Evolutionary conservation across 2,888 invertebrate species (phyloP), one percentile per base, ranked within the genome.

Genomic region (Apamea crenata): DNA sequence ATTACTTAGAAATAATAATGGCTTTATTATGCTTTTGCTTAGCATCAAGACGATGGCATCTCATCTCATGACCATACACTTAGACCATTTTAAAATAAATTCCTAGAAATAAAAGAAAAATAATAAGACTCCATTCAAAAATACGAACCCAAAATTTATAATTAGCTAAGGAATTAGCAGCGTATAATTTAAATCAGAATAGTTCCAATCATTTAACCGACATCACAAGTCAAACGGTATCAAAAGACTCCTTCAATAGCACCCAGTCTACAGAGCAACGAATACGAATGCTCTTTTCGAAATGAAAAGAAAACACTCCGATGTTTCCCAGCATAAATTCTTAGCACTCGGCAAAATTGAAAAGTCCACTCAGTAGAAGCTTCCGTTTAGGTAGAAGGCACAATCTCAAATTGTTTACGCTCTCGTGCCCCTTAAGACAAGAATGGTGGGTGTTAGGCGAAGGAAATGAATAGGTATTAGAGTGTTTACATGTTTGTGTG

Each of bases 261-360:
- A 76, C 81, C 82, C 78, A 80, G 82, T 84, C 84, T 88, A 85
- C 88, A 88, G 80, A 87, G 84, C 63, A 86, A 81, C 77, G 80
- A 85, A 83, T 84, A 91, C 90, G 94, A 93, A 93, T 94, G 94
- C 95, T 94, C 95, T 95, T 95, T 96, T 94, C 89, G 78, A 93
- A 94, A 95, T 95, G 95, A 95, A 96, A 96, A 94, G 94, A 95
- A 95, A 95, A 95, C 94, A 95, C 91, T 92, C 91, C 92, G 89
- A 90, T 91, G 92, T 82, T 93, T 93, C 91, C 91, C 90, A 91
- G 93, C 92, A 94, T 94, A 93, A 94, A 95, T 94, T 94, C 94
- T 90, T 91, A 91, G 95, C 96, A 96, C 96, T 96, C 94, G 95
- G 93, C 93, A 93, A 96, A 96, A 96, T 96, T 95, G 95, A 95